Percentiles rank a stretch among this genome's conserved stretches.
phyloP scores from a whole-genome alignment of 2,797 vertebrate species.

The Amphiprion clarkii region DNA sequence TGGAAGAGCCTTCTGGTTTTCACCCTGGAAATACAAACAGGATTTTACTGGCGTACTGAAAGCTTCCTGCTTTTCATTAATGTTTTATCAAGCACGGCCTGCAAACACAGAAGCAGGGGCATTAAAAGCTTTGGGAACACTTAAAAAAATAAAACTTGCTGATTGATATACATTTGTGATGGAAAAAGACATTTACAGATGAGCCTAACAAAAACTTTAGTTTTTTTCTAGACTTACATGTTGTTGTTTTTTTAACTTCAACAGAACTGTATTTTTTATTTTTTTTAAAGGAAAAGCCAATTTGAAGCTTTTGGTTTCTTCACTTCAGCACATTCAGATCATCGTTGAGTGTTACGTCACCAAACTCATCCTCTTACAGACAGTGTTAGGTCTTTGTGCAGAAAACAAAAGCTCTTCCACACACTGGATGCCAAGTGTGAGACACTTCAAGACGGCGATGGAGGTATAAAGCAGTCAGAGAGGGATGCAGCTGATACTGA shows the following conservation, averaged over 20 bases:
- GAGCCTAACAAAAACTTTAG: neutral
- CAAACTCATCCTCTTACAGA: conserved; percentile 8
- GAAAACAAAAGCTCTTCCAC: conserved; percentile 9
- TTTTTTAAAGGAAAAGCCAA: neutral
- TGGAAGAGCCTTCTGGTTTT: conserved; percentile 14
- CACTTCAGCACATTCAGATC: neutral
- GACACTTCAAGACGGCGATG: neutral
- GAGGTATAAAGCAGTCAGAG: neutral
- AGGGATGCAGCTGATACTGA: conserved; percentile 33
- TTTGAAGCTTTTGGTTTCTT: neutral
- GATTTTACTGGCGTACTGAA: conserved; percentile 17
- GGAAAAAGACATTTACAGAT: neutral
- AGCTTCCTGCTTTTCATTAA: conserved; percentile 36
- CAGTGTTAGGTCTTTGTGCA: neutral
- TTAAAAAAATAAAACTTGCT: neutral
- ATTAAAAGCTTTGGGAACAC: neutral
- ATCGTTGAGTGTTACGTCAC: neutral
- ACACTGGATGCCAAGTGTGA: neutral
- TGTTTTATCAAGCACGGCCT: conserved; percentile 20
- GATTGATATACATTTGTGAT: neutral
- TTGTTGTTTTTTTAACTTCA: neutral
- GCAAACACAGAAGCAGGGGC: neutral
- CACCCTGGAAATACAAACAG: conserved; percentile 24
- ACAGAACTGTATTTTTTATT: neutral
- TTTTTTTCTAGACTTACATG: no score